Percentiles rank a stretch among this genome's conserved stretches.
phyloP scores from a whole-genome alignment of 2,113 vertebrate genomes.

The Ellobius talpinus region DNA sequence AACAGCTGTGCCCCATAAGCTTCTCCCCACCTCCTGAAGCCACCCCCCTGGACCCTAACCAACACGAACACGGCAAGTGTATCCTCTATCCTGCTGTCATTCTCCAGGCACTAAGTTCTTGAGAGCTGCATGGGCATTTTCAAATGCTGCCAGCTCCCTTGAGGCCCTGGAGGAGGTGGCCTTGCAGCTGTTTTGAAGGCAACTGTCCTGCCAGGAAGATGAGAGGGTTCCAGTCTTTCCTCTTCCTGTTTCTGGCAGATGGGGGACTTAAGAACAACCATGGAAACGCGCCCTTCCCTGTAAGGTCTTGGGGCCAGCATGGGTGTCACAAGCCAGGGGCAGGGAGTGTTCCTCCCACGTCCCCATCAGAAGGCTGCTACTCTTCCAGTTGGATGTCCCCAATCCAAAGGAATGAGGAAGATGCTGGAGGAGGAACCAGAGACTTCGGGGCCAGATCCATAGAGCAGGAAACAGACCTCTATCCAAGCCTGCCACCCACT shows the following conservation, averaged over 20 bases:
- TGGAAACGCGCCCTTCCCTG: not conserved
- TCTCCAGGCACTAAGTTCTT: fast-evolving
- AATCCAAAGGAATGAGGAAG: no score
- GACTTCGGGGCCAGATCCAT: not conserved
- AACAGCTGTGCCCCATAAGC: not conserved
- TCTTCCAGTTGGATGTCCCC: not conserved
- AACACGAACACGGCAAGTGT: no score
- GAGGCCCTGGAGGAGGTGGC: not conserved
- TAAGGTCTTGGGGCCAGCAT: not conserved
- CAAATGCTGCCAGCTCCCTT: fast-evolving
- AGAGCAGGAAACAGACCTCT: not conserved
- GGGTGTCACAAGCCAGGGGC: not conserved
- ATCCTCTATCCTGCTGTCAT: not conserved
- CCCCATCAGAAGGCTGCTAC: not conserved
- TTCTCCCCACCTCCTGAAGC: not conserved
- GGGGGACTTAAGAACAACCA: not conserved
- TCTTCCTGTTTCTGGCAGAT: fast-evolving
- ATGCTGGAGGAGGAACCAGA: not conserved
- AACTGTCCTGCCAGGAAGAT: not conserved
- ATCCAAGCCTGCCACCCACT: not conserved
- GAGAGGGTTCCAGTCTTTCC: not conserved
- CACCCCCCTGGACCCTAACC: not conserved
- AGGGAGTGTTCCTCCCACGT: not conserved
- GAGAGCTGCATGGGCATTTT: not conserved
- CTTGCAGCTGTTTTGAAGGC: not conserved